A percentile compares a stretch with the other conserved stretches of the same genome.
These are phyloP conservation scores for Enteromius thamalakanensis DNA, from an alignment of 2,797 vertebrate species.

Conservation along the genomic window DNA sequence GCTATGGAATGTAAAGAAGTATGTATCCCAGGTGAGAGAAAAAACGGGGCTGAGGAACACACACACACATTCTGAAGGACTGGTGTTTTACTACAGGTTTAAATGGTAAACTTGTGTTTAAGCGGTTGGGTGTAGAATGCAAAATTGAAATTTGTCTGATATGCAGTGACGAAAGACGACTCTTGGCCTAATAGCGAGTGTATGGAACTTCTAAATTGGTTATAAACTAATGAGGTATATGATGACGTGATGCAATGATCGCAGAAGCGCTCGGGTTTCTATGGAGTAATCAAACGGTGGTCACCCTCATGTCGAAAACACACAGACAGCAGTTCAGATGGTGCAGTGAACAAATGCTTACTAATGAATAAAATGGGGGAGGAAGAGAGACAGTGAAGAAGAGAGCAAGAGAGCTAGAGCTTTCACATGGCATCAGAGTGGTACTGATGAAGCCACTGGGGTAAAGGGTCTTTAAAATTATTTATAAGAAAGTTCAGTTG, in stretches of 20 bases:
- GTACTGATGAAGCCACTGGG: slow-evolving; percentile 26
- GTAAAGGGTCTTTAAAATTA: slow-evolving; percentile 4
- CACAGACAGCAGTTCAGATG: slow-evolving; percentile 70
- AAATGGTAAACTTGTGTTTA: not conserved
- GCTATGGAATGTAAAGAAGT: slow-evolving; percentile 99
- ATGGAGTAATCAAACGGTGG: slow-evolving; percentile 42
- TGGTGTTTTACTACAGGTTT: not conserved
- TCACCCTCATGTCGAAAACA: slow-evolving; percentile 47
- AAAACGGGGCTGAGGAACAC: slow-evolving; percentile 51
- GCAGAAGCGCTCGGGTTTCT: slow-evolving; percentile 28
- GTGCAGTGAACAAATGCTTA: slow-evolving; percentile 75
- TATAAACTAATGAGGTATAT: not conserved
- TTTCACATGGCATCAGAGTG: slow-evolving; percentile 35
- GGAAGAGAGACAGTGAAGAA: slow-evolving; percentile 59
- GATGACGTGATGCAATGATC: slow-evolving; percentile 7
- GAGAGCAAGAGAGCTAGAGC: slow-evolving; percentile 39
- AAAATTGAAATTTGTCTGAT: not conserved
- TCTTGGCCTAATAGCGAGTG: not conserved
- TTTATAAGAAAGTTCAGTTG: slow-evolving; percentile 29
- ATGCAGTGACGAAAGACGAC: not conserved
- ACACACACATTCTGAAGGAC: slow-evolving; percentile 8
- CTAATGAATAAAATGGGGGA: slow-evolving; percentile 71
- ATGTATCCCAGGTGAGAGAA: slow-evolving; percentile 89
- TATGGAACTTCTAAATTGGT: slow-evolving; percentile 27
- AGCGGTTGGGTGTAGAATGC: not conserved